These are phyloP conservation scores for Heliconius sara DNA, from an alignment of 2,888 invertebrate species.

Conservation along the genomic window DNA sequence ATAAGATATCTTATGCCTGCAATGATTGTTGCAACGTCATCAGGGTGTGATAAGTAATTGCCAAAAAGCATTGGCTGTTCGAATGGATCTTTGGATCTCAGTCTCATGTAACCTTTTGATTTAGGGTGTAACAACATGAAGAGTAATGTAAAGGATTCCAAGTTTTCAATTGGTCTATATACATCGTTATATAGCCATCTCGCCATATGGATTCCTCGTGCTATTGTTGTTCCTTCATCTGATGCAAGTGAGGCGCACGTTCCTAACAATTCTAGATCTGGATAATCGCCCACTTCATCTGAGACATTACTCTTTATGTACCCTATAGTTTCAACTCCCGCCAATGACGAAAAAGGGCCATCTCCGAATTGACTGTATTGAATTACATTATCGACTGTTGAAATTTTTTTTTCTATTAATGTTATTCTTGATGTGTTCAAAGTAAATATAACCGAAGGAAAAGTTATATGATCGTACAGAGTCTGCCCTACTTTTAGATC, in stretches of 20 bases:
- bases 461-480: slow-evolving; percentile 87
- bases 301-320: slow-evolving; percentile 85
- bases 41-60: slow-evolving; percentile 87
- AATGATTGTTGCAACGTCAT: slow-evolving; percentile 84
- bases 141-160: slow-evolving; percentile 76
- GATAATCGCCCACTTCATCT: slow-evolving; percentile 79
- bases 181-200: slow-evolving; percentile 73
- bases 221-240: slow-evolving; percentile 78
- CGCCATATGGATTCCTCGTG: slow-evolving; percentile 69
- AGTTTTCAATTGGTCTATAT: slow-evolving; percentile 70
- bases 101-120: slow-evolving; percentile 86
- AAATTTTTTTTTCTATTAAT: slow-evolving; percentile 60
- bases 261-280: slow-evolving; percentile 87
- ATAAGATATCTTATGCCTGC: slow-evolving; percentile 84
- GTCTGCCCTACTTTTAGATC: slow-evolving; percentile 87
- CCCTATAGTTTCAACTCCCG: slow-evolving; percentile 84
- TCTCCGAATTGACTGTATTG: slow-evolving; percentile 72
- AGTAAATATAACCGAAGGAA: slow-evolving; percentile 82
- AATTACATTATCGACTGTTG: slow-evolving; percentile 63
- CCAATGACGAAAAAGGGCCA: slow-evolving; percentile 81
- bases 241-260: slow-evolving; percentile 83
- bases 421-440: slow-evolving; percentile 74
- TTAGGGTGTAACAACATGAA: slow-evolving; percentile 85
- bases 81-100: slow-evolving; percentile 86
- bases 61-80: slow-evolving; percentile 87